Percentiles rank a stretch among this genome's conserved stretches.
These are phyloP conservation scores for Acipenser transmontanus DNA, from an alignment of 2,797 vertebrate species.

Conservation along the genomic window DNA sequence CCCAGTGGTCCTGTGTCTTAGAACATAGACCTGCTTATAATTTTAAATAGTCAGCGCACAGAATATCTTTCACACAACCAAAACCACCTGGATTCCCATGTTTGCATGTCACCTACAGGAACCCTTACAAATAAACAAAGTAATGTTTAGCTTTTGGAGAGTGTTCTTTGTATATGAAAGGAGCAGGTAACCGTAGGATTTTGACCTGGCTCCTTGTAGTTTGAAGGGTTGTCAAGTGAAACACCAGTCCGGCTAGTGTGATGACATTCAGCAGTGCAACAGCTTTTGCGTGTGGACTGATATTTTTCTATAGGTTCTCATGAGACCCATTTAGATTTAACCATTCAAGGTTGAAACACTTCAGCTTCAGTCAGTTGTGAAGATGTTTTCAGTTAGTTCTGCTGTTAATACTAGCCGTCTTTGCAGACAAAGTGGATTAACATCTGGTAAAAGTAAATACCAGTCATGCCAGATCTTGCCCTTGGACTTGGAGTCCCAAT, in stretches of 20 bases:
- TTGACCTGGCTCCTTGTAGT: not conserved
- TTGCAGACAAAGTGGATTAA: too few relatives aligned
- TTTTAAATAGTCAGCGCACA: not conserved
- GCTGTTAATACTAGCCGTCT: not conserved
- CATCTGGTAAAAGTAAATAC: too few relatives aligned
- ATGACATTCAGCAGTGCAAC: constrained; percentile 14
- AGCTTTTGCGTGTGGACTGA: constrained; percentile 14
- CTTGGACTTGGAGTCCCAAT: too few relatives aligned
- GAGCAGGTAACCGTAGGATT: not conserved
- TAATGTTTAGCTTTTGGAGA: not conserved
- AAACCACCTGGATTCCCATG: not conserved
- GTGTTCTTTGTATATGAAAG: not conserved
- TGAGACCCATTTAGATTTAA: not conserved
- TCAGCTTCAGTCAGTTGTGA: constrained; percentile 5
- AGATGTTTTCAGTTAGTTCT: constrained; percentile 7
- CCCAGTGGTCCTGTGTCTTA: too few relatives aligned
- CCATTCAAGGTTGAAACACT: constrained; percentile 16
- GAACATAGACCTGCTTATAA: too few relatives aligned
- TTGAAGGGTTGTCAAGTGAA: constrained; percentile 7
- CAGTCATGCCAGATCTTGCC: too few relatives aligned
- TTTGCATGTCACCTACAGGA: not conserved
- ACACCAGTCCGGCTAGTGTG: not conserved
- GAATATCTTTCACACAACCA: not conserved
- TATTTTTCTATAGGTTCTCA: constrained; percentile 11
- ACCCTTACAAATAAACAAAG: not conserved